A percentile compares a stretch with the other conserved stretches of the same genome.
Evolutionary conservation across 2,888 invertebrate species (phyloP).

Genomic region (Lithophane semibrunnea): DNA sequence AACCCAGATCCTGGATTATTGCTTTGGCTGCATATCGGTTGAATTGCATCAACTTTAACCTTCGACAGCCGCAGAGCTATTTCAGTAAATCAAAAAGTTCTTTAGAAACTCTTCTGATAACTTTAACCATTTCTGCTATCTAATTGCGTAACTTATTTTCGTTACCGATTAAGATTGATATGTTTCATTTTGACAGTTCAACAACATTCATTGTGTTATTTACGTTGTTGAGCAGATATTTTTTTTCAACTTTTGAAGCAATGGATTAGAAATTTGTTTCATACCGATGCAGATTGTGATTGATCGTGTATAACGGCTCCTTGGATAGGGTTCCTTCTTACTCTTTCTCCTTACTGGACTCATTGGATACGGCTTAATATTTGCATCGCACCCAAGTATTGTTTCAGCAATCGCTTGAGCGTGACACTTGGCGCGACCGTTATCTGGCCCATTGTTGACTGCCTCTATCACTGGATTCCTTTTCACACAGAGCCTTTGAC

Average conservation of each 20-base stretch:
- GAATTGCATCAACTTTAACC: neutral
- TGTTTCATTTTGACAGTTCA: no score
- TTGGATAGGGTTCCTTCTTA: no score
- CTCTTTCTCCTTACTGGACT: no score
- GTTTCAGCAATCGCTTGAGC: conserved; percentile 59
- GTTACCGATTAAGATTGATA: no score
- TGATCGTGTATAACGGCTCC: no score
- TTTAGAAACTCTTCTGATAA: neutral
- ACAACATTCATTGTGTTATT: no score
- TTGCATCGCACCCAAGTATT: neutral
- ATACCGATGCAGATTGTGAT: no score
- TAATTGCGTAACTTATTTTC: no score
- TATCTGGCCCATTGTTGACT: conserved; percentile 89
- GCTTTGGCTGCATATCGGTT: neutral
- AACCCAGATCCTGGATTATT: neutral
- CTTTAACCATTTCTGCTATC: neutral
- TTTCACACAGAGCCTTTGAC: conserved; percentile 89
- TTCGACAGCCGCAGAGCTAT: neutral
- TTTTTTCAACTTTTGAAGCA: no score
- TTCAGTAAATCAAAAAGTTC: neutral
- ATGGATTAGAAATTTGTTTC: no score
- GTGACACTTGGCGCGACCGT: conserved; percentile 67
- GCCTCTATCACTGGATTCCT: conserved; percentile 90
- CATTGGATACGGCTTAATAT: conserved; percentile 9
- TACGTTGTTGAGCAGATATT: no score